Percentiles rank a stretch among this genome's conserved stretches.
Conservation (phyloP, 2,888 invertebrate species). For the Antheraea assamensis region DNA sequence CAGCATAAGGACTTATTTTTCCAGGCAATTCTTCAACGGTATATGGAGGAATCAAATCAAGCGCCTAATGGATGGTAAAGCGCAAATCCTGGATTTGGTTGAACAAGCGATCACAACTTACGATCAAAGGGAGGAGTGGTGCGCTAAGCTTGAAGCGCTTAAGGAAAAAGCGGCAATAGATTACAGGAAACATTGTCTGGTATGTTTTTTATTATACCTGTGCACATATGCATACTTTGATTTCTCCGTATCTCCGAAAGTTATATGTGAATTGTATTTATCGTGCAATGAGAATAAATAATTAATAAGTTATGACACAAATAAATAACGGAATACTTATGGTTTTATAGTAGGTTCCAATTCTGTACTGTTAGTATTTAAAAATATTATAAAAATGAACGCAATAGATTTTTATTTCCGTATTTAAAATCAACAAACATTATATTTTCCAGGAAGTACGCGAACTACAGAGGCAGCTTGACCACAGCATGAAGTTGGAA, state of each 20-base stretch:
- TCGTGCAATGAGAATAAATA: no score
- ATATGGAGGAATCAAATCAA: conserved; percentile 90
- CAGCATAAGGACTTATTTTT: not conserved
- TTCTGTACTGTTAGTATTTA: no score
- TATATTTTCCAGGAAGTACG: conserved; percentile 87
- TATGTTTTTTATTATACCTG: conserved; percentile 27
- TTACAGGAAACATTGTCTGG: conserved; percentile 75
- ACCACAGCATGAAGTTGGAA: conserved; percentile 92
- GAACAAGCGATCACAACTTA: conserved; percentile 94
- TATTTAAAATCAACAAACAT: conserved; percentile 14
- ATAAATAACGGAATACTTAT: no score
- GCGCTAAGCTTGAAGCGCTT: conserved; percentile 89
- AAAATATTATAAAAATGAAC: no score
- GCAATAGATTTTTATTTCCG: no score
- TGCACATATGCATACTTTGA: no score
- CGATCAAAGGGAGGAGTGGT: conserved; percentile 92
- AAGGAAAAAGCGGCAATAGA: conserved; percentile 85
- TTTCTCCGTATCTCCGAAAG: no score
- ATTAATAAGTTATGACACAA: no score
- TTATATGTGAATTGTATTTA: no score
- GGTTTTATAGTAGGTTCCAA: no score
- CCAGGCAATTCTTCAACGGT: conserved; percentile 89
- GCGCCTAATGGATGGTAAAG: conserved; percentile 89
- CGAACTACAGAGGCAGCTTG: conserved; percentile 91
- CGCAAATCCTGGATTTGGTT: conserved; percentile 91